Evolutionary conservation across 2,113 vertebrate genomes (phyloP), one percentile per base, ranked within the genome.

Genomic region (Brevimyrus niger): DNA sequence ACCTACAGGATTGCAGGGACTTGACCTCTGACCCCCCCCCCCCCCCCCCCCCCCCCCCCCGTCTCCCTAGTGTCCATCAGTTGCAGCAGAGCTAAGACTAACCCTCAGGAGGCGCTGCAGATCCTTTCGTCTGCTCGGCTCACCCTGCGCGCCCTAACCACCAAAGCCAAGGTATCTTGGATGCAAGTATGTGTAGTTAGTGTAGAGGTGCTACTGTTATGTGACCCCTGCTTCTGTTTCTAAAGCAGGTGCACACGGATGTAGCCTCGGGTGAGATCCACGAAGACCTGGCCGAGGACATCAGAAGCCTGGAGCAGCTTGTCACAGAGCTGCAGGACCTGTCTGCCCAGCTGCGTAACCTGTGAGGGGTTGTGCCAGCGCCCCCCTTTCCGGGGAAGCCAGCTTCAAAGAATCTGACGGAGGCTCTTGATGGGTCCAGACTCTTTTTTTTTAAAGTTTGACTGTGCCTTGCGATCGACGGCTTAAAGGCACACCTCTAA

Each of bases 91-190:
- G 95, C 47, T 90, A 98, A 97, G 93, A 91, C 90, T 9, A 97
- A 95, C 91, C 93, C 92, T 50, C 93, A 96, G 91, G 97, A 98
- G 93, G 97, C 96, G 89, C 91, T 98, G 4, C 98, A 97, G 93
- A 93, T 97, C 89, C 95, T 99, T 85, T 98, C 98, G 85, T 97
- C 98, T 31, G 94, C 96, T 91, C 97, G 98, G 6, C 98, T 99
- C 92, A 97, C 96, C 84, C 95, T 99, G 89, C 96, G 93, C 86
- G 97, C 97, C 86, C 94, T 99, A 92, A 93, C 92, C 76, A 95
- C 96, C 87, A 99, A 97, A 96, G 98, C 97, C 82, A 99, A 98
- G 97, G 98, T 99, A 92, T 82, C 31, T 42, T 80, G 35, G 31
- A 80, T 42, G 73, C 35, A 84, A 84, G 7, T 47, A 84, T 4